phyloP scores from a whole-genome alignment of 2,113 vertebrate genomes.

The Albula glossodonta region DNA sequence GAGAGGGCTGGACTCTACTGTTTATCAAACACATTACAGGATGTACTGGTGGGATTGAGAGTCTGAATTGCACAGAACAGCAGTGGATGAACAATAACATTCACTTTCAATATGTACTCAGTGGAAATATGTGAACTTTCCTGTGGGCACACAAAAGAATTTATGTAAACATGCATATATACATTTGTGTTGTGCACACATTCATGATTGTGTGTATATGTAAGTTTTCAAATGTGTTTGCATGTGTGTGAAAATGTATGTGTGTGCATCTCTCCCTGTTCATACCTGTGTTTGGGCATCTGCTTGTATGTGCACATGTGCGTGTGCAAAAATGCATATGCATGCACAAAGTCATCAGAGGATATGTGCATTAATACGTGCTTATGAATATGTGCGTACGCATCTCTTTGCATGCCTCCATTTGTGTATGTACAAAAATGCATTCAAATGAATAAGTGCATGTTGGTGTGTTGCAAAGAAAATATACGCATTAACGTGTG shows the following conservation, averaged over 20 bases:
- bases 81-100: slow-evolving; percentile 7
- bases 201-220: not conserved
- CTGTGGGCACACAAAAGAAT: not conserved
- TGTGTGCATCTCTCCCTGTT: not conserved
- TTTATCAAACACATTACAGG: slow-evolving; percentile 18
- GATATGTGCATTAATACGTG: not conserved
- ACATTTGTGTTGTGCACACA: not conserved
- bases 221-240: slow-evolving; percentile 14
- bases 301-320: slow-evolving; percentile 21
- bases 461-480: not conserved
- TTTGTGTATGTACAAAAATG: not conserved
- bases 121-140: not conserved
- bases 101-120: not conserved
- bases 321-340: slow-evolving; percentile 44
- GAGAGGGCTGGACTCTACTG: slow-evolving; percentile 2
- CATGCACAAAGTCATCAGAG: slow-evolving; percentile 4
- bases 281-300: not conserved
- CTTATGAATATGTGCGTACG: not conserved
- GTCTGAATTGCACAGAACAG: slow-evolving; percentile 12
- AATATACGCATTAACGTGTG: too few species aligned
- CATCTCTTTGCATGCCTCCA: not conserved
- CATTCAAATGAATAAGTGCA: not conserved
- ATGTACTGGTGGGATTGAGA: slow-evolving; percentile 11
- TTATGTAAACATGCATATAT: slow-evolving; percentile 28
- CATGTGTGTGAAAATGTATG: slow-evolving; percentile 15